phyloP scores from a whole-genome alignment of 2,797 vertebrate genomes.

The Euthynnus affinis region DNA sequence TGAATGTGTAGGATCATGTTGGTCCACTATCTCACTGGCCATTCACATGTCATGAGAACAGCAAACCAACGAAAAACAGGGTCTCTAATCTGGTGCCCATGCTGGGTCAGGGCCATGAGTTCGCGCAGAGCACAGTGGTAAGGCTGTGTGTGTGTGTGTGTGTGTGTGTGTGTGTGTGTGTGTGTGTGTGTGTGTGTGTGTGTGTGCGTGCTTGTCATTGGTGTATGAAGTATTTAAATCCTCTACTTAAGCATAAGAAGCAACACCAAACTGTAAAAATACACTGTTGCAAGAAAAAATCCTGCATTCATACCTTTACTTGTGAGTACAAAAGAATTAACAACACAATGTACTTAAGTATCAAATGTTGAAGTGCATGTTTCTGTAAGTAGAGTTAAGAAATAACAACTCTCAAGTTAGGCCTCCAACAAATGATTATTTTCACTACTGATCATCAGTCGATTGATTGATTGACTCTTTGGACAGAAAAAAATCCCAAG shows the following conservation, averaged over 20 bases:
- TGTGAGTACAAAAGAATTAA: not conserved
- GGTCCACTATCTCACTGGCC: slow-evolving; percentile 57
- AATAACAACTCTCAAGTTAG: too few relatives aligned
- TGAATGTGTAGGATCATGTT: slow-evolving; percentile 68
- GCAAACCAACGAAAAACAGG: slow-evolving; percentile 50
- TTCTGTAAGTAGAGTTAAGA: too few relatives aligned
- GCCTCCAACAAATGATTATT: too few relatives aligned
- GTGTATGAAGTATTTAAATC: slow-evolving; percentile 11
- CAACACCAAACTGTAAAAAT: not conserved
- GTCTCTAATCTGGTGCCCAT: slow-evolving; percentile 76
- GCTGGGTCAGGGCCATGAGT: slow-evolving; percentile 70
- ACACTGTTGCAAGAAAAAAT: not conserved
- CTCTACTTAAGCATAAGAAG: not conserved
- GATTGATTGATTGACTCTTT: too few relatives aligned
- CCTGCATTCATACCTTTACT: not conserved
- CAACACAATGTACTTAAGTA: not conserved
- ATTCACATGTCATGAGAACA: slow-evolving; percentile 71
- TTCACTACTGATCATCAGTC: too few relatives aligned
- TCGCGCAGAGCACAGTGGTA: slow-evolving; percentile 25
- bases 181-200: slow-evolving; percentile 17
- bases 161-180: slow-evolving; percentile 16
- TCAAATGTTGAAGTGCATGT: not conserved
- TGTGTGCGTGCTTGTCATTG: slow-evolving; percentile 10
- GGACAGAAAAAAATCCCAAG: not conserved
- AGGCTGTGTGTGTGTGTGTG: slow-evolving; percentile 16